These are phyloP conservation scores for Callyntrura guangdongensis DNA, from an alignment of 2,888 invertebrate species.

Conservation along the genomic window DNA sequence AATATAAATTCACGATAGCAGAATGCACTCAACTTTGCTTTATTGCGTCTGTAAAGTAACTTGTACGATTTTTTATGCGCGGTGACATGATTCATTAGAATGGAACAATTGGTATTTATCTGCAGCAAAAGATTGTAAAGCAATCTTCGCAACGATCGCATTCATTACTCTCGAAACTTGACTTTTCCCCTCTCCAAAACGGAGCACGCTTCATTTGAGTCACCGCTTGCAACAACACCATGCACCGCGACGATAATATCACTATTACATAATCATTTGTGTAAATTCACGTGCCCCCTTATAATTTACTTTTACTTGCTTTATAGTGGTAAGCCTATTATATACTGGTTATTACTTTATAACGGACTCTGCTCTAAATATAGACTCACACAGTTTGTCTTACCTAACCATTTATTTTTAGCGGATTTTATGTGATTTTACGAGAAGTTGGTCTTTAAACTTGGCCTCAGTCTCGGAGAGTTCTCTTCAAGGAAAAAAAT, in stretches of 20 bases:
- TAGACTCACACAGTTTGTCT: conserved; percentile 56
- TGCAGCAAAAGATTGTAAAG: conserved; percentile 13
- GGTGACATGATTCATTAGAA: background rate
- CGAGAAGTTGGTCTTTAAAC: conserved; percentile 50
- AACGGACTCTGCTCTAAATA: conserved; percentile 65
- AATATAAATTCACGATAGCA: too few species aligned
- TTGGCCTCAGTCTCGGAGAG: conserved; percentile 62
- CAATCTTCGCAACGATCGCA: background rate
- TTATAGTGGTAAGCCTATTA: too few species aligned
- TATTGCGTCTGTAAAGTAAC: too few species aligned
- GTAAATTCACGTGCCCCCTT: conserved; percentile 6
- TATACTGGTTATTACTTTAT: too few species aligned
- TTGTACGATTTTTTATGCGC: too few species aligned
- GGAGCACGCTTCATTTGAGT: background rate
- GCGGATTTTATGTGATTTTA: conserved; percentile 68
- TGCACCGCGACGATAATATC: too few species aligned
- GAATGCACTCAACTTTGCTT: background rate
- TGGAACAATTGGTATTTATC: conserved; percentile 20
- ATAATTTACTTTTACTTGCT: background rate
- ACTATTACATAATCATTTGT: conserved; percentile 32
- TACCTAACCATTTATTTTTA: conserved; percentile 77
- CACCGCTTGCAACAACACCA: background rate
- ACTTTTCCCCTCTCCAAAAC: too few species aligned
- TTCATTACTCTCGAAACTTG: conserved; percentile 17
- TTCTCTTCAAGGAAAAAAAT: conserved; percentile 8